Base-by-base conservation (phyloP, 2,113 vertebrate genomes). In the Leucoraja erinaceus region DNA sequence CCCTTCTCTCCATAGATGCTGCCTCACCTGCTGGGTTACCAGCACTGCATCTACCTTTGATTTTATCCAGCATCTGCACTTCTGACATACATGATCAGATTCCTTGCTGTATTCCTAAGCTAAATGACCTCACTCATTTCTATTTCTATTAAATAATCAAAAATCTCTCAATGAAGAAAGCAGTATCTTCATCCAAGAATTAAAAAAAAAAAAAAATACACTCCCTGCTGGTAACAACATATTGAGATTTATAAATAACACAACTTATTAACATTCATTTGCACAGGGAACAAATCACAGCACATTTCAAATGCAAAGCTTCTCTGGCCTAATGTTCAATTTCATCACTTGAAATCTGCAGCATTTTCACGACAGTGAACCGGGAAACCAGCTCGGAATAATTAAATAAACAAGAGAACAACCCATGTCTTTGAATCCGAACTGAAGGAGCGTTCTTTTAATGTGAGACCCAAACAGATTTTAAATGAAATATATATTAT, bases 241-340 rank as follows among this genome's bases (percentile, higher is more conserved):
- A 88, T 66, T 88, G 90, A 47, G 88, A 25, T 91, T 91, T 70
- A 91, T 54, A 91, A 72, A 70, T 91, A 91, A 74, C 68, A 54
- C 18, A 72, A 3, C 33, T 72, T 31, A 88, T 77, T 70, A 91
- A 91, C 90, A 91, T 70, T 25, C 90, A 72, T 91, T 74, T 91
- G 63, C 31, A 72, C 54, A 63, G 90, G 54, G 20, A 91, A 33
- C 68, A 72, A 68, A 91, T 72, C 31, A 54, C 68, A 72, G 31
- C 11, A 91, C 33, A 91, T 91, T 91, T 88, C 63, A 88, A 61
- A 88, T 88, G 83, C 63, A 59, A 88, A 88, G 28, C 12, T 14
- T 31, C n/a, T 59, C 59, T 63, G 59, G 83, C 83, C 31, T 88
- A 66, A 31, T n/a, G 22, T 54, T 88, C 59, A 88, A 88, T 88